phyloP scores from a whole-genome alignment of 2,888 invertebrate genomes.

The Drosophila tripunctata region DNA sequence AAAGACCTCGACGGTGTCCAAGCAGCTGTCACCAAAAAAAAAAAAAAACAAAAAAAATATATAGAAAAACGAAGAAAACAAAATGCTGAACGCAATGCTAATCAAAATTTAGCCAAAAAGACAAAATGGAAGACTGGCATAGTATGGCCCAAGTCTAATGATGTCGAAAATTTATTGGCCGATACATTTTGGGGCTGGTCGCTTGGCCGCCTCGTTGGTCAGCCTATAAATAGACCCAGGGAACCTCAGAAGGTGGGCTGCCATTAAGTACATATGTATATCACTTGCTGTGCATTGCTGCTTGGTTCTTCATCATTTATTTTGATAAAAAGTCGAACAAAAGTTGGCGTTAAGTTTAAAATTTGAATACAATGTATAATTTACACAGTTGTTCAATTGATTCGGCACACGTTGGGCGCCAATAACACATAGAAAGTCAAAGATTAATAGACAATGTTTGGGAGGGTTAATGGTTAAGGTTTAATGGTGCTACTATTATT shows the following conservation, averaged over 20 bases:
- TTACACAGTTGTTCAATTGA: not conserved
- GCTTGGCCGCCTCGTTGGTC: constrained; percentile 70
- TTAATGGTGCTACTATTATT: too few relatives aligned
- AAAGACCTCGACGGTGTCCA: constrained; percentile 84
- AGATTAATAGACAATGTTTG: too few relatives aligned
- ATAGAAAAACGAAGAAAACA: not conserved
- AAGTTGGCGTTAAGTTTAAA: constrained; percentile 74
- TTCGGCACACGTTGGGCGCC: not conserved
- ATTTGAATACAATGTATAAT: not conserved
- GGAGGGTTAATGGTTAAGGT: too few relatives aligned
- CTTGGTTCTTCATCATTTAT: constrained; percentile 71
- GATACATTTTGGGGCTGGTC: constrained; percentile 59
- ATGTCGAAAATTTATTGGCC: constrained; percentile 79
- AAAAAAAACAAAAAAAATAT: constrained; percentile 22
- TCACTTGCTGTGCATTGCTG: constrained; percentile 32
- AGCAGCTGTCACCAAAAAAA: constrained; percentile 79
- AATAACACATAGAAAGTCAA: too few relatives aligned
- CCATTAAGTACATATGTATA: constrained; percentile 58
- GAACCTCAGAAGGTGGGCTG: constrained; percentile 4
- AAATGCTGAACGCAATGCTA: constrained; percentile 7
- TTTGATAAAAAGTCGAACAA: constrained; percentile 75
- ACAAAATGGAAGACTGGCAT: constrained; percentile 36
- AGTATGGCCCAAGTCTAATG: constrained; percentile 60
- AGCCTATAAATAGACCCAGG: constrained; percentile 59
- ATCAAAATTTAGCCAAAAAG: constrained; percentile 35